Conservation (phyloP, 2,113 vertebrate genomes). For the Indicator maculatus region DNA sequence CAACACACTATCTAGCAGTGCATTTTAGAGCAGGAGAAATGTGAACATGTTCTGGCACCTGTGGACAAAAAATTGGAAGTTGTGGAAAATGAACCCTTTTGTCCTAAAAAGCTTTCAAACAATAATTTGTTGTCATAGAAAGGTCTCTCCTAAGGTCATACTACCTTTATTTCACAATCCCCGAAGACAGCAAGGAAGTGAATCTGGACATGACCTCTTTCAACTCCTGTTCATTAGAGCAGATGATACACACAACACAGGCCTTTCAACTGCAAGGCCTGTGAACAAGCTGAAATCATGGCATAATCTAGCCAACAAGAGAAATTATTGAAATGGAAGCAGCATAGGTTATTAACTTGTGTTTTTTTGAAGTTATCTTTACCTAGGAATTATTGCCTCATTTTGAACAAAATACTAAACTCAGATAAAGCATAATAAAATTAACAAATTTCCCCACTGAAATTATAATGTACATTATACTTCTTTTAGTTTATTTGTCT, state of each 20-base stretch:
- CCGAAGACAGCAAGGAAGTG: conserved; percentile 32
- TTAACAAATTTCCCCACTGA: background rate
- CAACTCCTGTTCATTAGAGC: conserved; percentile 41
- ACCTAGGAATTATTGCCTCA: background rate
- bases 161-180: conserved; percentile 45
- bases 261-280: conserved; percentile 6
- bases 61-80: conserved; percentile 33
- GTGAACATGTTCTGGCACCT: background rate
- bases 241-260: conserved; percentile 16
- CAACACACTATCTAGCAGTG: background rate
- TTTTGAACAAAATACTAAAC: background rate
- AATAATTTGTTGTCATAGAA: conserved; percentile 41
- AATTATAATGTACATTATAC: background rate
- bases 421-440: background rate
- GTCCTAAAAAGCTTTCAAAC: conserved; percentile 28
- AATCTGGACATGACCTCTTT: conserved; percentile 23
- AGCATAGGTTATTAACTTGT: background rate
- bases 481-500: background rate
- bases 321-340: background rate
- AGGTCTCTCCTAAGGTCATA: conserved; percentile 35
- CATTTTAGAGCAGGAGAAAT: conserved; percentile 6
- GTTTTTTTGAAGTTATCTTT: background rate
- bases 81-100: conserved; percentile 31
- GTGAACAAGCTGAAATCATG: background rate
- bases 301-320: background rate